A percentile compares a stretch with the other conserved stretches of the same genome.
These are phyloP conservation scores for Stenopsyche tienmushanensis DNA, from an alignment of 1,140 invertebrate species.

Conservation along the genomic window DNA sequence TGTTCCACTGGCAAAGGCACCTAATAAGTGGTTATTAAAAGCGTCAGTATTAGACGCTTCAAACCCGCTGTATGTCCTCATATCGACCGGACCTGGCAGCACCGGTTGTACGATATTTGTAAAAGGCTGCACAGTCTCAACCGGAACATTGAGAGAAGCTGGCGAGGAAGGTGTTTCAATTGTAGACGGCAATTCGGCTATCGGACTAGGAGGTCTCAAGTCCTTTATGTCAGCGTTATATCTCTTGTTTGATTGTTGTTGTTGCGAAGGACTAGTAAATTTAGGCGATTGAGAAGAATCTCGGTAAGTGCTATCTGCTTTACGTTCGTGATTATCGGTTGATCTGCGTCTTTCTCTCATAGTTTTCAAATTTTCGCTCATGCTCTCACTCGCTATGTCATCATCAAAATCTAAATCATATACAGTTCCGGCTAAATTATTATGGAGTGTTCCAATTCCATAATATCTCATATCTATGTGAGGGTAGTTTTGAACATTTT, in stretches of 20 bases:
- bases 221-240: slow-evolving; percentile 49
- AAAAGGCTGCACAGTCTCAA: slow-evolving; percentile 46
- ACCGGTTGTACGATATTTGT: slow-evolving; percentile 67
- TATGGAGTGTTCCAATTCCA: slow-evolving; percentile 61
- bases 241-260: slow-evolving; percentile 44
- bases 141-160: slow-evolving; percentile 36
- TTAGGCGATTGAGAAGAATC: slow-evolving; percentile 61
- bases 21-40: slow-evolving; percentile 64
- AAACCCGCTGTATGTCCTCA: slow-evolving; percentile 75
- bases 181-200: slow-evolving; percentile 39
- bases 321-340: slow-evolving; percentile 68
- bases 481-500: slow-evolving; percentile 22
- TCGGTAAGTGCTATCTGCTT: slow-evolving; percentile 58
- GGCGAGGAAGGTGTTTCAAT: slow-evolving; percentile 29
- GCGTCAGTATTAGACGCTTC: slow-evolving; percentile 48
- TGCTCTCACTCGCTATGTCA: slow-evolving; percentile 72
- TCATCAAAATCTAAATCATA: slow-evolving; percentile 86
- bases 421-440: slow-evolving; percentile 80
- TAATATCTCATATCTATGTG: slow-evolving; percentile 45
- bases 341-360: slow-evolving; percentile 79
- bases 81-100: slow-evolving; percentile 80
- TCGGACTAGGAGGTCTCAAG: slow-evolving; percentile 46
- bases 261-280: slow-evolving; percentile 53
- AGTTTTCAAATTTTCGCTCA: slow-evolving; percentile 77
- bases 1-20: slow-evolving; percentile 63